phyloP scores from a whole-genome alignment of 2,113 vertebrate genomes.

The Maccullochella peelii region DNA sequence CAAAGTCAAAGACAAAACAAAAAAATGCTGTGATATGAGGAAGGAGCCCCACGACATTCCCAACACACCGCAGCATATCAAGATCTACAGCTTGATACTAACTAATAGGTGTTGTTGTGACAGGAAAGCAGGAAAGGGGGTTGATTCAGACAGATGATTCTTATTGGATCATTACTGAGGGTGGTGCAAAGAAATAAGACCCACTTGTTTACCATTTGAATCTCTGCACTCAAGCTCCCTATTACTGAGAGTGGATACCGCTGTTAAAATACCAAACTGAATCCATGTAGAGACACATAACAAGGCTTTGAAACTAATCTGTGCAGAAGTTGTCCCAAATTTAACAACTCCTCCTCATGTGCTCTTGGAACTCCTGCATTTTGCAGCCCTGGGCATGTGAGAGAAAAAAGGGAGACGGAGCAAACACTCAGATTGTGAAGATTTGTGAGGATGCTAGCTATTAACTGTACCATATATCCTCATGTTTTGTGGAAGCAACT shows the following conservation, averaged over 20 bases:
- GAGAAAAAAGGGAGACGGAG: constrained; percentile 25
- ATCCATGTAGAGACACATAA: constrained; percentile 22
- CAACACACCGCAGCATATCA: not conserved
- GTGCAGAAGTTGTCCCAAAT: constrained; percentile 52
- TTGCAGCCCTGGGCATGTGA: constrained; percentile 32
- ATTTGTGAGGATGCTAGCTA: constrained; percentile 12
- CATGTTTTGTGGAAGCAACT: constrained; percentile 25
- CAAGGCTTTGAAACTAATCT: constrained; percentile 54
- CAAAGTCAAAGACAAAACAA: not conserved
- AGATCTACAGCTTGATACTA: constrained; percentile 3
- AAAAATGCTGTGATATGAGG: not conserved
- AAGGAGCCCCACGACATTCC: constrained; percentile 6
- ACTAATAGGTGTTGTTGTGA: constrained; percentile 45
- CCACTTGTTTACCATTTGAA: constrained; percentile 58
- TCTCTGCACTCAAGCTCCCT: not conserved
- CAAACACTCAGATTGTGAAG: constrained; percentile 22
- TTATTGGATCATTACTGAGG: constrained; percentile 67
- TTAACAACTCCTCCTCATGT: constrained; percentile 32
- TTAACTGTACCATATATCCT: not conserved
- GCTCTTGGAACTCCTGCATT: constrained; percentile 25
- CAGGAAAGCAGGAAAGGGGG: constrained; percentile 35
- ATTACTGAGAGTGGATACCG: constrained; percentile 8
- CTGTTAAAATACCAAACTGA: constrained; percentile 43
- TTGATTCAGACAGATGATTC: constrained; percentile 45
- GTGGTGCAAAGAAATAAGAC: constrained; percentile 58